These are phyloP conservation scores for Dolichomitus sp. DNA, from an alignment of 2,888 invertebrate genomes.

Conservation along the genomic window DNA sequence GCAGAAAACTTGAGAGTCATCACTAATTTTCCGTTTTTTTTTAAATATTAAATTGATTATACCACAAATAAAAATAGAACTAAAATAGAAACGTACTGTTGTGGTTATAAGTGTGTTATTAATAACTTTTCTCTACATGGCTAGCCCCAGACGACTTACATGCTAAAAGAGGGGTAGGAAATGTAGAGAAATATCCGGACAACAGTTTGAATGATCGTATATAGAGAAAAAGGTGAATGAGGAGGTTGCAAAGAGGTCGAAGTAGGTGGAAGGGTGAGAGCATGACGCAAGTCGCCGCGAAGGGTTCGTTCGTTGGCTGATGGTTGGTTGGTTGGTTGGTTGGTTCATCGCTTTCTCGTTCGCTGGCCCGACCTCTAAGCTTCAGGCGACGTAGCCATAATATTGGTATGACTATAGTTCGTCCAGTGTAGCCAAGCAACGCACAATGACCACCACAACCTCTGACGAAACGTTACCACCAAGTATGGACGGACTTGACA, in stretches of 20 bases:
- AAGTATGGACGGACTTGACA: conserved; percentile 74
- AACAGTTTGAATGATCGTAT: conserved; percentile 46
- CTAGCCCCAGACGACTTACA: neutral
- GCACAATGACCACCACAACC: conserved; percentile 81
- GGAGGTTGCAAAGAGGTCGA: conserved; percentile 9
- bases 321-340: conserved; percentile 65
- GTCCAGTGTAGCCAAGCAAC: conserved; percentile 82
- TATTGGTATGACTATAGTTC: conserved; percentile 29
- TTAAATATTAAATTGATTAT: no score
- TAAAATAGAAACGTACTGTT: no score
- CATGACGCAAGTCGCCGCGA: conserved; percentile 72
- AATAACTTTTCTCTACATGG: neutral
- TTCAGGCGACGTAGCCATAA: neutral
- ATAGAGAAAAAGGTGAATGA: conserved; percentile 40
- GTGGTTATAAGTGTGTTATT: no score
- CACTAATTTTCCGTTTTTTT: no score
- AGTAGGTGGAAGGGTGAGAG: conserved; percentile 61
- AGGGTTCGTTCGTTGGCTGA: conserved; percentile 64
- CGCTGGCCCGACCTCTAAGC: conserved; percentile 36
- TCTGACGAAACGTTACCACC: conserved; percentile 76
- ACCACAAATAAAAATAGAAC: no score
- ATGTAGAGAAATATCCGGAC: conserved; percentile 18
- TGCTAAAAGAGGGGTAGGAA: neutral
- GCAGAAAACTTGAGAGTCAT: no score
- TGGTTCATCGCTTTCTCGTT: conserved; percentile 50